Percentiles rank a stretch among this genome's conserved stretches.
phyloP scores from a whole-genome alignment of 2,113 vertebrate genomes.

The Malurus alboscapulatus region DNA sequence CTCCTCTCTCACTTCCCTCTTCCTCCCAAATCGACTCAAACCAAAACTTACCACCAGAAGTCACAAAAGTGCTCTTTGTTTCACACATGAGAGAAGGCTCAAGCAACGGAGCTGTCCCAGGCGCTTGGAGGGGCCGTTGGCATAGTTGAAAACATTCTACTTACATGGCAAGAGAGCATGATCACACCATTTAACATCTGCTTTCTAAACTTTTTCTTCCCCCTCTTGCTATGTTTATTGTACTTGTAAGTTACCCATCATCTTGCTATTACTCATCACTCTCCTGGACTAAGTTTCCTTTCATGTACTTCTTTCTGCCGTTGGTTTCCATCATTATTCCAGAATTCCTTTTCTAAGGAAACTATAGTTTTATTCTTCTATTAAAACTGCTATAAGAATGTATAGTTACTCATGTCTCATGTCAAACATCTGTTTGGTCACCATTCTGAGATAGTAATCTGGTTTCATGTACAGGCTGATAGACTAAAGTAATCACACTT shows the following conservation, averaged over 20 bases:
- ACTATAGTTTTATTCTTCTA: background rate
- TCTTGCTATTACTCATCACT: background rate
- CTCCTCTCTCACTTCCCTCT: too few relatives aligned
- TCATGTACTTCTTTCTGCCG: background rate
- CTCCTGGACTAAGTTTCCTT: background rate
- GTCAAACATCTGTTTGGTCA: background rate
- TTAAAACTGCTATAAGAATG: background rate
- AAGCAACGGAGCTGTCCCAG: background rate
- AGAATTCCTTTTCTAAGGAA: background rate
- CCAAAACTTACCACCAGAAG: background rate
- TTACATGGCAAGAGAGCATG: background rate
- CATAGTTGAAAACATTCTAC: background rate
- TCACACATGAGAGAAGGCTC: background rate
- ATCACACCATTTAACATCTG: background rate
- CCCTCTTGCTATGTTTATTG: background rate
- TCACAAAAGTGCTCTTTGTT: background rate
- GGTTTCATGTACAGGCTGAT: background rate
- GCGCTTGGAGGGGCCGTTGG: background rate
- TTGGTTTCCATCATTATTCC: background rate
- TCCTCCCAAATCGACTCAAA: accelerated
- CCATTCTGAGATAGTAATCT: background rate
- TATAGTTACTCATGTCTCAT: background rate
- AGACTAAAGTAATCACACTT: background rate
- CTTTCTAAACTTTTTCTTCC: background rate
- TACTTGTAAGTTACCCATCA: background rate